Base-by-base conservation (phyloP, 2,888 invertebrate genomes). In the Apoderus coryli region DNA sequence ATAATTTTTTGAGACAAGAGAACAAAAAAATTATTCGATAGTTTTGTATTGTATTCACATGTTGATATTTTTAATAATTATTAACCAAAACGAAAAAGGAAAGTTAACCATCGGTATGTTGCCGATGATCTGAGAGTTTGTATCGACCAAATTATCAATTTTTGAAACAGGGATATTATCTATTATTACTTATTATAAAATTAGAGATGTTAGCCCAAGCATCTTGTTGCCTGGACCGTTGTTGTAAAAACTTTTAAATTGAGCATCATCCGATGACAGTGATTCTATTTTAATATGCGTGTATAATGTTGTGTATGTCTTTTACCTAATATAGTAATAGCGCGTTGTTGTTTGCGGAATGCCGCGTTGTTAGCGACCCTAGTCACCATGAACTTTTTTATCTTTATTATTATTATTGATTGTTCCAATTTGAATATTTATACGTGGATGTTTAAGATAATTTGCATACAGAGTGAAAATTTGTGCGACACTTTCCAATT, bases 341-440 rank as follows among this genome's bases (percentile, higher is more conserved):
- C 52, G 53, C 54, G 52, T 57, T 57, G 56, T 56, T 57, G 54
- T 57, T 56, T 53, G 19, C 19, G 19, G n/a, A 19, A 7, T n/a
- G 50, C 54, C 57, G 56, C 56, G 57, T 57, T 58, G 57, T 58
- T 58, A 57, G 56, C 54, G 55, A 59, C 57, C 56, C 57, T 57
- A 59, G 57, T 57, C 57, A 57, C 54, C 49, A 48, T 45, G 49
- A 50, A n/a, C 19, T 19, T n/a, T 7, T n/a, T n/a, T 6, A 19
- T 7, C 19, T 19, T 6, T 19, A 19, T 19, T 19, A 19, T 19
- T 19, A 19, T 19, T 19, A 7, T 19, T 19, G 6, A 19, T 19
- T 19, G 19, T 19, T 19, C 19, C 6, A n/a, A n/a, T n/a, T n/a
- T n/a, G n/a, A n/a, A n/a, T n/a, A n/a, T n/a, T n/a, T n/a, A n/a